Evolutionary conservation across 2,797 vertebrate species (phyloP), one percentile per base, ranked within the genome.

Genomic region (Pipistrellus kuhlii): DNA sequence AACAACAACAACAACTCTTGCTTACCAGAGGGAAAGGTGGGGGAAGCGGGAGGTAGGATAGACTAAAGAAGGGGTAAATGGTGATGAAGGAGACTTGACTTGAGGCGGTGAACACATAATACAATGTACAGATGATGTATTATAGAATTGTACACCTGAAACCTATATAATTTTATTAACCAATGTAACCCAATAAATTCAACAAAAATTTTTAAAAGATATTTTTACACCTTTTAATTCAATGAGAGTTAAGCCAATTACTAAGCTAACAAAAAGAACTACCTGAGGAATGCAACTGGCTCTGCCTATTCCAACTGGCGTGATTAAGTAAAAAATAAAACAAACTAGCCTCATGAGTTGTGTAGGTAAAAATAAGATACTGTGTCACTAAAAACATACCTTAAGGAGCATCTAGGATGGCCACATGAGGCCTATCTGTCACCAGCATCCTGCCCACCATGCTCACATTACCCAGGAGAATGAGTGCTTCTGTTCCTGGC

Each of bases 221-320:
- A 85, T 73, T 85, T 88, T 57, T 64, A 25, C 2, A 55, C 8
- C 38, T 66, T 94, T 75, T 85, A 64, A 92, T 78, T 90, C n/a
- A 81, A 7, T 75, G 84, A 69, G 51, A 77, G 53, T 64, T 73
- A 64, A 46, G 30, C 6, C 64, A 90, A 46, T 64, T 53, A 41
- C 32, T 71, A 75, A 77, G 9, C 59, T 82, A 69, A n/a, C 51
- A 41, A 76, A 64, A 87, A 51, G n/a, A 55, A 5, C 20, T 44
- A 80, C 35, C n/a, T 76, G 32, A 85, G n/a, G 38, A 82, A 51
- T 17, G 18, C 59, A 88, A 80, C 15, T 69, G 64, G 57, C 4
- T 95, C 51, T 69, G 48, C 41, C 53, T 84, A 46, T 18, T 91
- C 44, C 23, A 91, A 18, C 69, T 86, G 75, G 48, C 4, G 77